Percentiles rank a stretch among this genome's conserved stretches.
Evolutionary conservation across 2,113 vertebrate species (phyloP).

Genomic region (Tachycineta bicolor): DNA sequence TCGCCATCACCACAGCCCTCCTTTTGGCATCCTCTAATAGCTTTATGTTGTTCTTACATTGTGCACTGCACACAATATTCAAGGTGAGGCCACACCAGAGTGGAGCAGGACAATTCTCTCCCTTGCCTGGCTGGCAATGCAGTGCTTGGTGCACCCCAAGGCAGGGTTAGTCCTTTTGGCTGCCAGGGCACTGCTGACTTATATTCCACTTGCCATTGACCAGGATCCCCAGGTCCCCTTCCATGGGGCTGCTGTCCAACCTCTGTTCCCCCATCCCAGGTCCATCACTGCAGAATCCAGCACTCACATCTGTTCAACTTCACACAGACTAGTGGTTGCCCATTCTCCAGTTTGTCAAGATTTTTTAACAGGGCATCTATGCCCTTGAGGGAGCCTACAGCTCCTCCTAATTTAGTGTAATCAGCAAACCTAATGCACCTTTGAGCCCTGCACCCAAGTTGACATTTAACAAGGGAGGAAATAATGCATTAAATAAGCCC

Average conservation of each 20-base stretch:
- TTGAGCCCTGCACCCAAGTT: neutral
- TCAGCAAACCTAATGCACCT: neutral
- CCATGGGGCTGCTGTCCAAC: neutral
- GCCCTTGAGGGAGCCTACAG: neutral
- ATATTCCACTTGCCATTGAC: neutral
- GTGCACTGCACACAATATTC: neutral
- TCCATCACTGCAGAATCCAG: neutral
- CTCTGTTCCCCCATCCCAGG: neutral
- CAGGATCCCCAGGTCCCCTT: too few species aligned
- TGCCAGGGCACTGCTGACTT: neutral
- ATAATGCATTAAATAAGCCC: neutral
- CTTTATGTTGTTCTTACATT: neutral
- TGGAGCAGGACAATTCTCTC: rapidly evolving
- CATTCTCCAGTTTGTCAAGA: neutral
- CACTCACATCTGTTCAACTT: neutral
- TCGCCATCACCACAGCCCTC: neutral
- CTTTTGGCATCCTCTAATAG: too few species aligned
- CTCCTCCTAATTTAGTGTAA: neutral
- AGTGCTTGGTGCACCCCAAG: neutral
- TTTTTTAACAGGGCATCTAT: neutral
- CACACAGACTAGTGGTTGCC: too few species aligned
- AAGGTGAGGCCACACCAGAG: neutral
- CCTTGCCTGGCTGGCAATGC: neutral
- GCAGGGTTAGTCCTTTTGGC: neutral
- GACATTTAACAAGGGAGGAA: neutral